Conservation (phyloP, 2,113 vertebrate species). For the Bufo bufo region DNA sequence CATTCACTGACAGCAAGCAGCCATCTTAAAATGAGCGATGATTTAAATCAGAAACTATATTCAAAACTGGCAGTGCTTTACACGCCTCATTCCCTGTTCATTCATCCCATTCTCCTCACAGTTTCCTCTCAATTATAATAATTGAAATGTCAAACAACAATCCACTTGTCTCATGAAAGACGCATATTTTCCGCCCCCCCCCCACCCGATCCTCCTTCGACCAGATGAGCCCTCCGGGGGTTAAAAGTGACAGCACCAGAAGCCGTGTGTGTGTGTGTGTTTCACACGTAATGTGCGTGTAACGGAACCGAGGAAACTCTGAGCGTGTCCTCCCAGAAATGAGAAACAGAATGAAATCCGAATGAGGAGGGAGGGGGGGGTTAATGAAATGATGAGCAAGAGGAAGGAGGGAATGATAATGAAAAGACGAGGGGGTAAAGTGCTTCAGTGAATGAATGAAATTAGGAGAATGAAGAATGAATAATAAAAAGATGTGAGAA, state of each 20-base stretch:
- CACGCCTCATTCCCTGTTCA: not conserved
- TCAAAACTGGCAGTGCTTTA: no score
- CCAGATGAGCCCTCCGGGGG: constrained; percentile 19
- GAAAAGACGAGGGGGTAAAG: not conserved
- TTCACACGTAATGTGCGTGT: constrained; percentile 20
- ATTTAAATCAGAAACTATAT: no score
- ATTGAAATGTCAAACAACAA: constrained; percentile 57
- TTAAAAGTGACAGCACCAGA: not conserved
- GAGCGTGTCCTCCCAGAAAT: not conserved
- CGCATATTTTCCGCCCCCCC: constrained; percentile 39
- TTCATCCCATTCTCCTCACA: constrained; percentile 24
- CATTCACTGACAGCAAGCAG: not conserved
- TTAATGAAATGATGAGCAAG: not conserved
- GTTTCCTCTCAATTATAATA: constrained; percentile 47
- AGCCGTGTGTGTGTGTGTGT: not conserved
- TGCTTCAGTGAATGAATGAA: not conserved
- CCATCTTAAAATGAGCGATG: not conserved
- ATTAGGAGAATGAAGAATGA: not conserved
- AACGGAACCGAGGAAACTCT: not conserved
- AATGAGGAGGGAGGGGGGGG: constrained; percentile 22
- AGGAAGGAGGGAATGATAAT: not conserved
- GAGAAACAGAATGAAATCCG: not conserved
- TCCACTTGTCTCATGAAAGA: constrained; percentile 37
- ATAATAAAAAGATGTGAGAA: not conserved
- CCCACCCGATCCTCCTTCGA: not conserved